Evolutionary conservation across 2,888 invertebrate genomes (phyloP), one percentile per base, ranked within the genome.

Genomic region (Minunthozetes semirufus): DNA sequence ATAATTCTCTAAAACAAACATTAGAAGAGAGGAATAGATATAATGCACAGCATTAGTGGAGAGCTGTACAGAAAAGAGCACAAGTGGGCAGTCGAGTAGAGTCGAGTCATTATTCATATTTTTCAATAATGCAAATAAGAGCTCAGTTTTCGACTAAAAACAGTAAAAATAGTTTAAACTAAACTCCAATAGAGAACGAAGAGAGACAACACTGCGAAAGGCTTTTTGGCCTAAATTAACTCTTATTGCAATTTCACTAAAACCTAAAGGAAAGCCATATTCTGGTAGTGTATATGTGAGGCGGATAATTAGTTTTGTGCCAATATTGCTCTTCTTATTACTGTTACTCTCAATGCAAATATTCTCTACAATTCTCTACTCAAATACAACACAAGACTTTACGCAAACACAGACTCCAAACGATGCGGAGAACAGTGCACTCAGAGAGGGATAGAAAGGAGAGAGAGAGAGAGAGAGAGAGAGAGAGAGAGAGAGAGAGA

Each of bases 241-340:
- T 70, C 70, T 46, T 46, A 70, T 70, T 70, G 70, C 70, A 48
- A 70, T 70, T 70, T 70, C 1, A n/a, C 42, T 25, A 25, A 48
- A 48, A 70, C 46, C 42, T 46, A 70, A 11, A 42, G 33, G 63
- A 59, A 59, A 66, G 66, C 15, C 66, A 66, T 42, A 38, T 42
- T 25, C 15, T 48, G 5, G 63, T 66, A 33, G 19, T 29, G 61
- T 61, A 33, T 61, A 33, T 61, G 68, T 68, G 68, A n/a, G 42
- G 38, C 66, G 68, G 68, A 68, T 68, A 68, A 68, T 68, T 68
- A 68, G 68, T 68, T 68, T 68, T 68, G 68, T 68, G 68, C 68
- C 70, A 70, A 70, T 70, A 70, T 70, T 70, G 22, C 68, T 68
- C 68, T 68, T 68, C 68, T 38, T 42, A 68, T 68, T 68, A 68